Conservation (phyloP, 2,888 invertebrate species). For the Standfussiana lucernea region DNA sequence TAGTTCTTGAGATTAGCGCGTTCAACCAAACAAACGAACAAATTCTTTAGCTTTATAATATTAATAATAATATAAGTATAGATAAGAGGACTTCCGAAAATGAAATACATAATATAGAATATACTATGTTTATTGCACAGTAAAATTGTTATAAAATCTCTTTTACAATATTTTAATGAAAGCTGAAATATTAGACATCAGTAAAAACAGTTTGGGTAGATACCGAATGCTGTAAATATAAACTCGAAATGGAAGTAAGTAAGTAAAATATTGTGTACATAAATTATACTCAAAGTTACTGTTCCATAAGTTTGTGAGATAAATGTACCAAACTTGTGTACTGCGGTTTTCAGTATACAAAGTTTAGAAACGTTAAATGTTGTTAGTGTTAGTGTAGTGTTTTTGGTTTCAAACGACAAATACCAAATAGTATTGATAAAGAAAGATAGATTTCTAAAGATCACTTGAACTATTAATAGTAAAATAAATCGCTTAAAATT, state of each 20-base stretch:
- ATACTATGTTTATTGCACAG: neutral
- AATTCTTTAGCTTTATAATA: no score
- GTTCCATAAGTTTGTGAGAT: neutral
- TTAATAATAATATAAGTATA: no score
- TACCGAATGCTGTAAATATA: neutral
- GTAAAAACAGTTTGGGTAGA: neutral
- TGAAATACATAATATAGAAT: neutral
- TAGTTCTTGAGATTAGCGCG: no score
- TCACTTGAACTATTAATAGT: conserved; percentile 5
- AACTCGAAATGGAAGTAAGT: neutral
- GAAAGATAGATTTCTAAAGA: neutral
- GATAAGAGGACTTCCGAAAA: neutral
- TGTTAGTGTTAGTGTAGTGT: neutral
- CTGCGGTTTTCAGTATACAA: neutral
- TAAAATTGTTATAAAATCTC: neutral
- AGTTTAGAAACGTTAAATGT: neutral
- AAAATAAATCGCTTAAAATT: conserved; percentile 9
- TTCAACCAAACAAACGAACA: no score
- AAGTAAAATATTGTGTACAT: neutral
- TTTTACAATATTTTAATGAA: neutral
- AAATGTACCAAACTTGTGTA: neutral
- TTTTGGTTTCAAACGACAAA: neutral
- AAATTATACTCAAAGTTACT: neutral
- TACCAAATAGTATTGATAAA: neutral
- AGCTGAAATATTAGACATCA: neutral